Evolutionary conservation across 30 jellyfish, hydroid and myxozoan genomes (phyloP), one percentile per base, ranked within the genome.

Genomic region (Aurelia aurita complex sp. Pacific): DNA sequence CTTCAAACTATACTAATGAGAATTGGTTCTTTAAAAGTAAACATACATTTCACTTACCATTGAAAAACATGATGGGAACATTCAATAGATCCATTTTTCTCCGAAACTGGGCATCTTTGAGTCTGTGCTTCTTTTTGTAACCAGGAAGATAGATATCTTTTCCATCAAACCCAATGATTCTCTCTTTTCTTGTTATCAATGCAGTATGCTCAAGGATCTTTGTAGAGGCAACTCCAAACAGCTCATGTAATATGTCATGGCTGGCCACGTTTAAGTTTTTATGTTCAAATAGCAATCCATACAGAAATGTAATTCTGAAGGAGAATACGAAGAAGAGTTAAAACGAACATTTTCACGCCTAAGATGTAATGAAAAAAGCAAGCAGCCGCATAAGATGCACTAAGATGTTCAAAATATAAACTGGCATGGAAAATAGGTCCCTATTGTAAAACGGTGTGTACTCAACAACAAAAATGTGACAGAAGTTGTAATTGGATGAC

Each of bases 141-240:
- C 95, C 95, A 35, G 95, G 89, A 42, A 86, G 71, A 42, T 86
- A 86, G 34, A 75, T 67, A 36, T 86, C 95, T 65, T 67, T 76
- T 13, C 89, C 95, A 1, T 86, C 59, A 33, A 34, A 64, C 43
- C 63, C 61, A 38, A 86, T 84, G 4, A 86, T 46, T n/a, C 83
- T 74, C 55, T 67, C 78, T 55, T 74, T 86, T 29, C 95, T 43
- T 34, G 83, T 72, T 40, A 77, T 51, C 52, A 57, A 15, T 5
- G 90, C 84, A 5, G 66, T 64, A 15, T 86, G 95, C 52, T 29
- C 32, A 40, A 86, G 76, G 23, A 46, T 50, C 17, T 67, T 36
- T 17, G 83, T 29, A n/a, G 85, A 29, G 12, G 83, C 95, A 66
- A 67, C 79, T 5, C 95, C 95, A 64, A 86, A 75, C 53, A 86